phyloP scores from a whole-genome alignment of 1,140 invertebrate species.

The Trichoplusia ni region DNA sequence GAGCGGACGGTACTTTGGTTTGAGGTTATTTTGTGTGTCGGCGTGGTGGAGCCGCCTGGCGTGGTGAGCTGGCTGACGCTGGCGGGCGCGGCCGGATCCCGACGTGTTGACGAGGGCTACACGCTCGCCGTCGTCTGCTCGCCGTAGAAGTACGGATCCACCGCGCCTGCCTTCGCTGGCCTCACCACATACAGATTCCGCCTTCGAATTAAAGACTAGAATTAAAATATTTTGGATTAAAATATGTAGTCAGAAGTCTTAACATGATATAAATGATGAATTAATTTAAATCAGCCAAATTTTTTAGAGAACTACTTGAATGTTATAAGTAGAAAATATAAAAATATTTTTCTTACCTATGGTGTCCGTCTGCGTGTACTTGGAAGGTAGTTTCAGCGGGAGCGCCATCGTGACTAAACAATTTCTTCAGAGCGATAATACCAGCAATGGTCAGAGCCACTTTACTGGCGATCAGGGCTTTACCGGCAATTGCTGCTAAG shows the following conservation, averaged over 20 bases:
- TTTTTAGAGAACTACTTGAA: no score
- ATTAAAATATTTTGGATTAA: slow-evolving; percentile 62
- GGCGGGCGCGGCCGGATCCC: slow-evolving; percentile 73
- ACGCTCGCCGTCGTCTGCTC: slow-evolving; percentile 82
- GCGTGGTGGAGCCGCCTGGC: slow-evolving; percentile 42
- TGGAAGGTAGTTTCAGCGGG: slow-evolving; percentile 84
- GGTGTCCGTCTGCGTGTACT: slow-evolving; percentile 84
- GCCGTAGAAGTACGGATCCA: slow-evolving; percentile 83
- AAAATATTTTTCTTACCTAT: slow-evolving; percentile 77
- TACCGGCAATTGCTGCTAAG: slow-evolving; percentile 85
- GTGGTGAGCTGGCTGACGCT: slow-evolving; percentile 65
- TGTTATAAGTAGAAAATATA: no score
- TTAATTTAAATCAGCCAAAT: not conserved
- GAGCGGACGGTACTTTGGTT: slow-evolving; percentile 73
- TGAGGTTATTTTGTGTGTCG: slow-evolving; percentile 67
- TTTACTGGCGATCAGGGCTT: slow-evolving; percentile 86
- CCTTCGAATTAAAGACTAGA: slow-evolving; percentile 80
- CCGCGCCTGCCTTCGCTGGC: slow-evolving; percentile 74
- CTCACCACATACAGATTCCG: slow-evolving; percentile 84
- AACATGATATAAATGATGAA: not conserved
- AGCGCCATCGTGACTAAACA: slow-evolving; percentile 84
- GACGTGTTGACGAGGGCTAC: slow-evolving; percentile 82
- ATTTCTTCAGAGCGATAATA: slow-evolving; percentile 86
- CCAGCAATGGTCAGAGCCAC: slow-evolving; percentile 86
- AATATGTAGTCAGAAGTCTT: slow-evolving; percentile 14